Percentiles rank a stretch among this genome's conserved stretches.
Conservation (phyloP, 2,113 vertebrate genomes). For the Plecotus auritus region DNA sequence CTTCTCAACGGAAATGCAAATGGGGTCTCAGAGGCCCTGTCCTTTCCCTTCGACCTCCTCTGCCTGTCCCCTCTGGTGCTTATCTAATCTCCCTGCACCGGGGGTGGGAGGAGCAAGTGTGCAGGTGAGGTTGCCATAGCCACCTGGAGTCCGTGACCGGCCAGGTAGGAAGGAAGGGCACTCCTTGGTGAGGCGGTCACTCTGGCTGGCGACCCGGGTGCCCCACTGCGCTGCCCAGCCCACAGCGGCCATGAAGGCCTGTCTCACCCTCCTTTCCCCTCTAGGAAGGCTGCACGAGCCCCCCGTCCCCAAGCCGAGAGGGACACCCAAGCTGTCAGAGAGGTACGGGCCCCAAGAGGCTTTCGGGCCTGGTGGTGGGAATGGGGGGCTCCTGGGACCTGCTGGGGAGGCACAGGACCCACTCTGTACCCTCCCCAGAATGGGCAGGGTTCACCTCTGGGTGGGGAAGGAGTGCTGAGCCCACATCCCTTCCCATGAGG, state of each 20-base stretch:
- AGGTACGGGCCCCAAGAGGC: slow-evolving; percentile 66
- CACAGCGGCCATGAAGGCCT: background rate
- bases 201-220: background rate
- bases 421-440: background rate
- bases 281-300: slow-evolving; percentile 77
- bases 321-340: slow-evolving; percentile 80
- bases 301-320: slow-evolving; percentile 84
- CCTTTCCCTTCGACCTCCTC: background rate
- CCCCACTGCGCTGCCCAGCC: background rate
- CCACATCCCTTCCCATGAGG: background rate
- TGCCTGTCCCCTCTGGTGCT: background rate
- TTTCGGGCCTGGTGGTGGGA: background rate
- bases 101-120: background rate
- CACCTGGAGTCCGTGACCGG: background rate
- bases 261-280: slow-evolving; percentile 61
- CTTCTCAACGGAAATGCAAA: background rate
- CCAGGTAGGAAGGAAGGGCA: background rate
- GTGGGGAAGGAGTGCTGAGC: background rate
- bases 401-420: background rate
- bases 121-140: background rate
- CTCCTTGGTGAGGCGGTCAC: background rate
- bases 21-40: background rate
- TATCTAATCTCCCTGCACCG: slow-evolving; percentile 14
- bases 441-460: background rate
- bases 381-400: background rate